Base-by-base conservation (phyloP, 2,797 vertebrate genomes). In the Heliangelus exortis region DNA sequence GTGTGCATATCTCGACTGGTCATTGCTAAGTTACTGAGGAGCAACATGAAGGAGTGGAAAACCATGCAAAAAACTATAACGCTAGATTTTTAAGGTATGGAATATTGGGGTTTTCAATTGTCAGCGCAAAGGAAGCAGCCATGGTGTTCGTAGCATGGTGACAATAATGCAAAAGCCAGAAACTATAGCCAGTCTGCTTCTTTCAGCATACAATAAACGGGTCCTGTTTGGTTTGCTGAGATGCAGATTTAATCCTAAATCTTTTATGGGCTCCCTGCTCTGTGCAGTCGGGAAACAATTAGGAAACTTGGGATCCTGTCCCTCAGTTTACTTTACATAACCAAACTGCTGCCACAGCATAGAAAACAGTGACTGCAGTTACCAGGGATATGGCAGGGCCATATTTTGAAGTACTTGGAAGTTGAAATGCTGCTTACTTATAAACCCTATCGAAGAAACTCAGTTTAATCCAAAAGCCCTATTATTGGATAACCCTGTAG, bases 1-100 rank as follows among this genome's bases (percentile, higher is more conserved):
- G 94, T 69, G 95, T 92, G 94, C 98, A 98, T 98, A 98, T 98
- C 97, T 98, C 91, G 97, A 98, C 98, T 98, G 97, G 97, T 97
- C 97, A 97, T 98, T 97, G 97, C 98, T 98, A 98, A 98, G 98
- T 97, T 97, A 98, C 97, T 97, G 96, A 96, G 95, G 82, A 97
- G 97, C 96, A 98, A 97, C 97, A 97, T 97, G 97, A 97, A 91
- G 72, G 95, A 90, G 85, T 74, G 66, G 94, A 93, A 95, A 96
- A 96, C 90, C 94, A 96, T 73, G 91, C 93, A 85, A 89, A 89
- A 93, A 96, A 86, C 83, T 95, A 96, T 89, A 96, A 95, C 87
- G 9, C 63, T 48, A 78, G 92, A 95, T 95, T 96, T 97, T 95
- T 94, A 93, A 95, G 94, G 95, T 96, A 96, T 96, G 95, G 95